Conservation (phyloP, 1,140 invertebrate species). For the Mya arenaria region DNA sequence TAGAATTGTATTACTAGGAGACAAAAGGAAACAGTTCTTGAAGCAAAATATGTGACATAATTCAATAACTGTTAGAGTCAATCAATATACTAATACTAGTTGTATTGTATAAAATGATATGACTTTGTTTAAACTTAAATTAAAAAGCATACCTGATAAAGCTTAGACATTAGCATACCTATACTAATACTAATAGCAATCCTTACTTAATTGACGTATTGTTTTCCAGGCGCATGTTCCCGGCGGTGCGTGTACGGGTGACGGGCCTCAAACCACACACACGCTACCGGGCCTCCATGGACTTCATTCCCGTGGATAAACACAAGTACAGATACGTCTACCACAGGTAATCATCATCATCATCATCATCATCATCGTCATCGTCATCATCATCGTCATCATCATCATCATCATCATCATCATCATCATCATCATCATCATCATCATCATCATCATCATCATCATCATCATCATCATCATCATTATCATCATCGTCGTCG, state of each 20-base stretch:
- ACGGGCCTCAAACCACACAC: conserved; percentile 63
- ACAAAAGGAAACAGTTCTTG: too few species aligned
- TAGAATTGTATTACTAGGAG: background rate
- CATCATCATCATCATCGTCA: background rate
- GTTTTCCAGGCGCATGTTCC: conserved; percentile 74
- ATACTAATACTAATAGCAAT: too few species aligned
- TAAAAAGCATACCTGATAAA: too few species aligned
- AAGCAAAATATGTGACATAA: too few species aligned
- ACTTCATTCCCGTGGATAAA: conserved; percentile 70
- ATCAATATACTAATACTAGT: too few species aligned
- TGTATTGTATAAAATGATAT: too few species aligned
- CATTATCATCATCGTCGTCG: conserved; percentile 24
- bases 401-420: background rate
- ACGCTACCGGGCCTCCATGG: conserved; percentile 61
- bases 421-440: background rate
- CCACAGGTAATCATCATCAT: conserved; percentile 65
- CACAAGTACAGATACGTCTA: conserved; percentile 75
- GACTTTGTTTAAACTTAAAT: too few species aligned
- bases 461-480: conserved; percentile 35
- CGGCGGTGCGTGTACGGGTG: conserved; percentile 63
- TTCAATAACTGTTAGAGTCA: too few species aligned
- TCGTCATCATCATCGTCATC: background rate
- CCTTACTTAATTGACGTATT: too few species aligned
- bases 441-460: conserved; percentile 31
- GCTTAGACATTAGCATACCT: too few species aligned